Conservation (phyloP, 2,113 vertebrate genomes). For the cat (Felis catus) region F.catus_Fca126_mat1.0 CM031420.1:73702501-73703000, state of each 20-base stretch:
- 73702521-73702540: not conserved
- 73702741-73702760: not conserved
- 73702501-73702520: not conserved
- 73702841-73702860: no score
- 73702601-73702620: not conserved
- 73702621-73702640: not conserved
- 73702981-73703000: not conserved
- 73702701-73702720: not conserved
- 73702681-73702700: not conserved
- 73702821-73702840: not conserved
- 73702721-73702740: not conserved
- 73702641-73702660: not conserved
- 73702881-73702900: not conserved
- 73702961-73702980: not conserved
- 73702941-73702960: not conserved
- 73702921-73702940: not conserved
- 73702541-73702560: not conserved
- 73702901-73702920: not conserved
- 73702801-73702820: not conserved
- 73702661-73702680: not conserved
- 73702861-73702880: not conserved
- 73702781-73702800: not conserved
- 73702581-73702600: not conserved
- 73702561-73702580: not conserved
- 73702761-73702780: not conserved